These are phyloP conservation scores for Gastrophryne carolinensis DNA, from an alignment of 2,797 vertebrate species.

Conservation along the genomic window DNA sequence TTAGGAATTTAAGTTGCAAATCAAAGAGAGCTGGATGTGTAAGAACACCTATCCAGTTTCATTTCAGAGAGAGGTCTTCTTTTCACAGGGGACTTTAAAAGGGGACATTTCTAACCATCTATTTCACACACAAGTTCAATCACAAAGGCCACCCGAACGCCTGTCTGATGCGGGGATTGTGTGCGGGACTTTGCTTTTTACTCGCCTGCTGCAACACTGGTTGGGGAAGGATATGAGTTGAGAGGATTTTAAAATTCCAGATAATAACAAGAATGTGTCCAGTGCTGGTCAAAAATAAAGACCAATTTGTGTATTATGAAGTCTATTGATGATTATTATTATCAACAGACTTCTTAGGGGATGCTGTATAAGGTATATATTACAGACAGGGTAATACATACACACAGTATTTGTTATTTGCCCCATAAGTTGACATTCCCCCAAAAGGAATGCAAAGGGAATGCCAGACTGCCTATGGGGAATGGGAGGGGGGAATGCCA, in stretches of 20 bases:
- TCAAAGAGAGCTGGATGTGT: conserved; percentile 70
- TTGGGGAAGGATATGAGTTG: conserved; percentile 11
- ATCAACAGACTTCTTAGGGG: too few species aligned
- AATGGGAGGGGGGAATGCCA: too few species aligned
- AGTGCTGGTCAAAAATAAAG: too few species aligned
- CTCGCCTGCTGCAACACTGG: conserved; percentile 8
- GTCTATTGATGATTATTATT: too few species aligned
- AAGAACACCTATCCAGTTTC: conserved; percentile 73
- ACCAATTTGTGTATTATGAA: too few species aligned
- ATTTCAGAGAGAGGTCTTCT: conserved; percentile 59
- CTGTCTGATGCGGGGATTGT: conserved; percentile 29
- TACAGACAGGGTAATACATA: too few species aligned
- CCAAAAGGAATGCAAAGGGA: too few species aligned
- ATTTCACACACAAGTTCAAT: conserved; percentile 40
- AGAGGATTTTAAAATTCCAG: conserved; percentile 1
- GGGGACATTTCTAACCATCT: conserved; percentile 50
- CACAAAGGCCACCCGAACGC: conserved; percentile 48
- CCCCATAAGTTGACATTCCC: too few species aligned
- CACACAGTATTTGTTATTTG: too few species aligned
- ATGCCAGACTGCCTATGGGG: too few species aligned
- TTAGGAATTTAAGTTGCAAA: conserved; percentile 76
- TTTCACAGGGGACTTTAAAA: conserved; percentile 48
- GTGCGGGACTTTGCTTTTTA: conserved; percentile 6
- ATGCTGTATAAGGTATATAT: too few species aligned
- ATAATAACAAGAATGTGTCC: too few species aligned